These are phyloP conservation scores for Menura novaehollandiae DNA, from an alignment of 2,113 vertebrate genomes.

Conservation along the genomic window DNA sequence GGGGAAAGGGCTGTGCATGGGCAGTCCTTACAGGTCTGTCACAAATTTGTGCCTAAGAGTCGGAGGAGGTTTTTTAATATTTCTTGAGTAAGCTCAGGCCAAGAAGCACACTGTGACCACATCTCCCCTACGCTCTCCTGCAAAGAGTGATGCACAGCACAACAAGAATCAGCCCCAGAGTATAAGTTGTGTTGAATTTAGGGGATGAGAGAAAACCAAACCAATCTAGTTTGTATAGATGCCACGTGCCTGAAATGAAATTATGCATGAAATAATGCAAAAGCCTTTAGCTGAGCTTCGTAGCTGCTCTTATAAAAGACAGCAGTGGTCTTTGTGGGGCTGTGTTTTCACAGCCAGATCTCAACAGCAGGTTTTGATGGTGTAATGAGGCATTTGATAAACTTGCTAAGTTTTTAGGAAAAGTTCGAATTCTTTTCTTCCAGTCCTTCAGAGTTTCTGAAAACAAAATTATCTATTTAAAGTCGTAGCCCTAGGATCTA, in stretches of 20 bases:
- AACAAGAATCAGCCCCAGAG: neutral
- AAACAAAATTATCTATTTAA: neutral
- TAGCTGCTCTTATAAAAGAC: neutral
- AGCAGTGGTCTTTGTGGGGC: neutral
- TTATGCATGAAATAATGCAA: neutral
- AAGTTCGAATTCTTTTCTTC: neutral
- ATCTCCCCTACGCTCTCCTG: neutral
- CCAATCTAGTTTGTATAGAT: neutral
- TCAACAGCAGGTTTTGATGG: neutral
- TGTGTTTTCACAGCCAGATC: neutral
- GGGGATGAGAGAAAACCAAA: neutral
- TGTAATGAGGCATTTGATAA: neutral
- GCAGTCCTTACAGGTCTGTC: neutral
- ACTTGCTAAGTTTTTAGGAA: neutral
- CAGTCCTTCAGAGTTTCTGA: neutral
- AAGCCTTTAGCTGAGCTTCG: neutral
- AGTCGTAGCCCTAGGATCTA: neutral
- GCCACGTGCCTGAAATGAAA: neutral
- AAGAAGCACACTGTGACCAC: neutral
- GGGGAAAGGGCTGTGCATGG: neutral
- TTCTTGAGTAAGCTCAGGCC: neutral
- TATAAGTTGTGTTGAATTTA: neutral
- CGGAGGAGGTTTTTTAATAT: neutral
- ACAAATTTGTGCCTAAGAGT: neutral
- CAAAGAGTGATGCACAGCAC: neutral